These are phyloP conservation scores for Thymelicus sylvestris DNA, from an alignment of 2,888 invertebrate species.

Conservation along the genomic window DNA sequence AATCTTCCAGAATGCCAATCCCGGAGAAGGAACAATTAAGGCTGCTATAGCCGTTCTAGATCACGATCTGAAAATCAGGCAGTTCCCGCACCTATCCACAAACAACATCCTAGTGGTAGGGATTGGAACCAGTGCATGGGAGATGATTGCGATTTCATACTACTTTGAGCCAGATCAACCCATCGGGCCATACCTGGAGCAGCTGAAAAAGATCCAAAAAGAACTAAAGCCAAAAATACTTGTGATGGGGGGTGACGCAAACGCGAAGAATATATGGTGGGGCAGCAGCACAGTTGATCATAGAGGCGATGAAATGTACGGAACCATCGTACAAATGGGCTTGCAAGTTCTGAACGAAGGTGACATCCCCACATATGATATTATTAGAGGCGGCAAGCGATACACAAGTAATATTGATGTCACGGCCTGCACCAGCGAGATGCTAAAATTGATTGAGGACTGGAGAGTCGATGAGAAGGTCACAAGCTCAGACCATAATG, in stretches of 20 bases:
- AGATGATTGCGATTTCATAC: conserved; percentile 15
- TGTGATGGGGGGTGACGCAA: background rate
- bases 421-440: too few species aligned
- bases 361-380: background rate
- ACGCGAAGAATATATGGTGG: conserved; percentile 9
- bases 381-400: background rate
- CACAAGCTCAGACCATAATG: too few species aligned
- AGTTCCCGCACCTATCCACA: conserved; percentile 34
- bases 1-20: conserved; percentile 17
- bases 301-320: background rate
- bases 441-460: too few species aligned
- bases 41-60: conserved; percentile 36
- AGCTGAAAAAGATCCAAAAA: background rate
- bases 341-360: background rate
- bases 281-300: background rate
- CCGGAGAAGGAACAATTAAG: conserved; percentile 25
- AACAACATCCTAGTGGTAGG: background rate
- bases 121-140: conserved; percentile 8
- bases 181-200: background rate
- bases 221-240: background rate
- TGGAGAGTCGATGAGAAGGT: too few species aligned
- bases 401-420: background rate
- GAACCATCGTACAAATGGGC: background rate
- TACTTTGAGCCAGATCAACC: conserved; percentile 33
- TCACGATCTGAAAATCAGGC: conserved; percentile 16